Conservation (phyloP, 2,797 vertebrate species). For the Anabacerthia variegaticeps region DNA sequence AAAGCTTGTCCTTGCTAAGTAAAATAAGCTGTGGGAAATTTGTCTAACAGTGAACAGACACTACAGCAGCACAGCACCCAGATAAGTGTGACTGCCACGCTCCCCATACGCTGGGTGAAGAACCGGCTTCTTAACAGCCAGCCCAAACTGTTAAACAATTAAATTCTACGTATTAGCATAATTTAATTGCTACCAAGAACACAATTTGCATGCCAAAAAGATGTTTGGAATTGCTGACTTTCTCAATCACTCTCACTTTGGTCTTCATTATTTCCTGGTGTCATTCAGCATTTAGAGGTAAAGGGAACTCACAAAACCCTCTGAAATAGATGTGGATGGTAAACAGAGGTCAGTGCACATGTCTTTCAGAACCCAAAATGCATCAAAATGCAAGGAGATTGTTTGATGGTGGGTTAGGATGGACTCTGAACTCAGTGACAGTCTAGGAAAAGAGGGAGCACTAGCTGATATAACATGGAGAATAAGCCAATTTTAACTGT, state of each 20-base stretch:
- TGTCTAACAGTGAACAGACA: rapidly evolving
- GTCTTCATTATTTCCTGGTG: background rate
- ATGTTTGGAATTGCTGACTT: background rate
- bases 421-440: background rate
- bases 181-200: background rate
- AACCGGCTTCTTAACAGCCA: background rate
- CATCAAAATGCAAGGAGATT: background rate
- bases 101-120: background rate
- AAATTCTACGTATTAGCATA: background rate
- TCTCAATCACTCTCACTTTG: background rate
- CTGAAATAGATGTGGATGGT: background rate
- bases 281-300: background rate
- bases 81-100: rapidly evolving
- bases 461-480: background rate
- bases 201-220: background rate
- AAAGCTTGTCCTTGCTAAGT: background rate
- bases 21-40: background rate
- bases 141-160: background rate
- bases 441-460: background rate
- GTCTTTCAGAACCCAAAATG: background rate
- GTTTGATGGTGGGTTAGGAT: background rate
- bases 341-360: background rate
- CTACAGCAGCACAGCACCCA: background rate
- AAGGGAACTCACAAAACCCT: background rate
- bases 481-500: background rate